Evolutionary conservation across 1,140 invertebrate genomes (phyloP), one percentile per base, ranked within the genome.

Genomic region (Drosophila miranda): DNA sequence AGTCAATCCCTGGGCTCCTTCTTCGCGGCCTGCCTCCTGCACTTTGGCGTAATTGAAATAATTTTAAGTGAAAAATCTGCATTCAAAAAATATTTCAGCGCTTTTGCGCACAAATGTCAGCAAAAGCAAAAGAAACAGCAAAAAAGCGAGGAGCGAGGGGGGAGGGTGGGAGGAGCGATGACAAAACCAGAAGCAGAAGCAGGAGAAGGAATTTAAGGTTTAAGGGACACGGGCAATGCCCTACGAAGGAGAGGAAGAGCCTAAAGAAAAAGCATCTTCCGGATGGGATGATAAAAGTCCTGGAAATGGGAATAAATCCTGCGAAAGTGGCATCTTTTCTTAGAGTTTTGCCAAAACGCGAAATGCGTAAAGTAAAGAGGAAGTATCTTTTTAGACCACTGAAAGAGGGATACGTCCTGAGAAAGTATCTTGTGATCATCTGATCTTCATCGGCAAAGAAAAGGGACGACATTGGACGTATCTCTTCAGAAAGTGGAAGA

Each of bases 11-110:
- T 8, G 45, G 19, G 23, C 21, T 44, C 26, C 53, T 57, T 6
- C 38, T 42, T 50, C 44, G 16, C 21, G 28, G 42, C 3, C 34
- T 16, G 38, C 38, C 26, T 13, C 48, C 56, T 77, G 77, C 73
- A 84, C 77, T 87, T 38, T 82, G 55, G 74, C 78, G 82, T 86
- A 86, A 86, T 86, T 86, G 82, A 86, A 86, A 86, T 86, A 86
- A 86, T 86, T 86, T 86, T 78, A 86, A 86, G 81, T 87, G 82
- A 86, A 86, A 86, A 86, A 84, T 87, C 78, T 86, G 78, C 81
- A 88, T 86, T 88, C 74, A 86, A 86, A 86, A 86, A 78, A 88
- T 78, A 86, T 88, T 82, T 84, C 73, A 86, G 44, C 52, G 48
- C 54, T 38, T 13, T 38, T 38, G 58, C 61, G 58, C 75, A 76